phyloP scores from a whole-genome alignment of 2,113 vertebrate genomes.

The Charina bottae region DNA sequence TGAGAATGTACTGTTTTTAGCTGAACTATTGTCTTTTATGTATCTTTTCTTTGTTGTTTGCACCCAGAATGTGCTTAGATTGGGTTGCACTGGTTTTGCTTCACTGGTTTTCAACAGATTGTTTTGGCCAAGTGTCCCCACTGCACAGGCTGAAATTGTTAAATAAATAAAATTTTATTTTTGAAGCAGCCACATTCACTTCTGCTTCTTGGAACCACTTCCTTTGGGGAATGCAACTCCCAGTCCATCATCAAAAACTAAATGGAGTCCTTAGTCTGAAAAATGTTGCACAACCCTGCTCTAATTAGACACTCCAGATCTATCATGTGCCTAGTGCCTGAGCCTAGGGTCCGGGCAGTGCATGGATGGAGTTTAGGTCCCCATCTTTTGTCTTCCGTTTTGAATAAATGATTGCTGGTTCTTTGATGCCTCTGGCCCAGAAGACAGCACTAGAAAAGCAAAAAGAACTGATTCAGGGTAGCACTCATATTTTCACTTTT shows the following conservation, averaged over 20 bases:
- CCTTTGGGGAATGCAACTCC: not conserved
- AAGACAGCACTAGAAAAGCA: not conserved
- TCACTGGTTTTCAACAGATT: constrained; percentile 85
- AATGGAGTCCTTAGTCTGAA: not conserved
- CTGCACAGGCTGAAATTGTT: constrained; percentile 81
- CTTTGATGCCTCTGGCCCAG: not conserved
- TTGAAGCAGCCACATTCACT: not conserved
- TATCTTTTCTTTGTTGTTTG: not conserved
- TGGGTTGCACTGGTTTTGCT: constrained; percentile 73
- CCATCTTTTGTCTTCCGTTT: not conserved
- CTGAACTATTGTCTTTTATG: too few species aligned
- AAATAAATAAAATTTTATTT: not conserved
- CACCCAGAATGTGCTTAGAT: not conserved
- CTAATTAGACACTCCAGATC: not conserved
- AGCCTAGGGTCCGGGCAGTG: not conserved
- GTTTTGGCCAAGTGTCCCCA: constrained; percentile 80
- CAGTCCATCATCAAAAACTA: not conserved
- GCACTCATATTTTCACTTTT: not conserved
- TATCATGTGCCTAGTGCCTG: not conserved
- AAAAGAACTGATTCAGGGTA: not conserved
- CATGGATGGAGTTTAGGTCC: not conserved
- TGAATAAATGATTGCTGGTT: not conserved
- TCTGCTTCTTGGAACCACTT: not conserved
- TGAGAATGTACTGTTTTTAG: too few species aligned
- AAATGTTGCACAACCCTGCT: not conserved